Evolutionary conservation across 2,797 vertebrate genomes (phyloP), one percentile per base, ranked within the genome.

Genomic region (Notolepis coatsorum): DNA sequence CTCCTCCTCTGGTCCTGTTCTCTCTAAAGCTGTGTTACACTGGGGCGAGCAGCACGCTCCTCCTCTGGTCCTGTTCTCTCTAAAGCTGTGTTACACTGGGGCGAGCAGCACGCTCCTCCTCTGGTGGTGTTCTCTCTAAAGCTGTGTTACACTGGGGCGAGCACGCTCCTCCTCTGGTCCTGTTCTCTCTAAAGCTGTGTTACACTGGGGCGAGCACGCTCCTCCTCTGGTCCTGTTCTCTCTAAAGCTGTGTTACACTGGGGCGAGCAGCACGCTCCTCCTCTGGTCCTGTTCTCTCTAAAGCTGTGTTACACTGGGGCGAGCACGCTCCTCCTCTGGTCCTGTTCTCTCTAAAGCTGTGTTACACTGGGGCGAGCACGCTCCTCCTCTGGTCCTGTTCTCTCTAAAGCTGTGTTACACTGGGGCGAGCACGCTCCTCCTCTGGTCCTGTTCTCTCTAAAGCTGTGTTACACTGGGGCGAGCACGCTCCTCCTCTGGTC

Each of bases 61-160:
- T n/a, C n/a, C n/a, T n/a, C n/a, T n/a, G n/a, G n/a, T n/a, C 88
- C 84, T 88, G 90, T 88, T 82, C 54, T 58, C 68, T 76, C 52
- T 84, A 84, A 92, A 89, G 86, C 89, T 81, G 54, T 49, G 5
- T 24, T 49, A 57, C 35, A 47, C 53, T 20, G 33, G 72, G 20
- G 35, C 65, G 63, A n/a, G n/a, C n/a, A n/a, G n/a, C n/a, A n/a
- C n/a, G n/a, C n/a, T n/a, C n/a, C n/a, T n/a, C n/a, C n/a, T n/a
- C n/a, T n/a, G n/a, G n/a, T n/a, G 88, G 84, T 88, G 90, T 88
- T 82, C 54, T 58, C 68, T 76, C 52, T 84, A 84, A 92, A 89
- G 86, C 89, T 81, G 54, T 49, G 5, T 24, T 49, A 57, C 35
- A 47, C 53, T 20, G 33, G 72, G 20, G 35, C 65, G 63, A n/a